Evolutionary conservation across 2,797 vertebrate species (phyloP), one percentile per base, ranked within the genome.

Genomic region (Hipposideros larvatus): DNA sequence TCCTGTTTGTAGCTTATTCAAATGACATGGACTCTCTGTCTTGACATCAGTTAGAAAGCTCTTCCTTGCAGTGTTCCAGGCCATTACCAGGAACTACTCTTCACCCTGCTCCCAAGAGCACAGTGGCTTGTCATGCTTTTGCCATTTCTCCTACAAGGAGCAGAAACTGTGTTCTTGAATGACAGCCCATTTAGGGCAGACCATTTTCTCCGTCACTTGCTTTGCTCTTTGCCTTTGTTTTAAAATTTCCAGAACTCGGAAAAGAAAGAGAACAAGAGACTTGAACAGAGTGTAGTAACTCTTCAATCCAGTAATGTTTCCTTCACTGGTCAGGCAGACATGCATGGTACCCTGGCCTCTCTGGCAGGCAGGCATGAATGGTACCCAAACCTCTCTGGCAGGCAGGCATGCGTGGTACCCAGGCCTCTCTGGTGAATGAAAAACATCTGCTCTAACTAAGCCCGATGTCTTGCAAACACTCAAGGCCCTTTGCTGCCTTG

Each of bases 361-460:
- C 95, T 48, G 34, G 87, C 68, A 66, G n/a, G 57, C 46, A 43
- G 6, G 43, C 43, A 43, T 43, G 43, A 6, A 9, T 43, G 43
- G 43, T 43, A 6, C 43, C 43, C 43, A 43, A 9, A 9, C 43
- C 43, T 43, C 43, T 43, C 43, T 6, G 43, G 43, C 43, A 43
- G 43, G 37, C 68, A 79, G 87, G 87, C 95, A 46, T 41, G 95
- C 19, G 0, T 51, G 71, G 57, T 65, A 43, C 31, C 22, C 68
- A 66, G n/a, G 57, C 46, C 65, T 66, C 97, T 95, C 95, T 48
- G 34, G 90, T 88, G 93, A 90, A 73, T 4, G 14, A 53, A 73
- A 68, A 95, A 90, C 97, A 97, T 95, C 96, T 98, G 97, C 65
- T 94, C 46, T 31, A 46, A 31, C 16, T n/a, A 94, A 86, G 63